Conservation (phyloP, 2,113 vertebrate species). For the Axis porcinus region DNA sequence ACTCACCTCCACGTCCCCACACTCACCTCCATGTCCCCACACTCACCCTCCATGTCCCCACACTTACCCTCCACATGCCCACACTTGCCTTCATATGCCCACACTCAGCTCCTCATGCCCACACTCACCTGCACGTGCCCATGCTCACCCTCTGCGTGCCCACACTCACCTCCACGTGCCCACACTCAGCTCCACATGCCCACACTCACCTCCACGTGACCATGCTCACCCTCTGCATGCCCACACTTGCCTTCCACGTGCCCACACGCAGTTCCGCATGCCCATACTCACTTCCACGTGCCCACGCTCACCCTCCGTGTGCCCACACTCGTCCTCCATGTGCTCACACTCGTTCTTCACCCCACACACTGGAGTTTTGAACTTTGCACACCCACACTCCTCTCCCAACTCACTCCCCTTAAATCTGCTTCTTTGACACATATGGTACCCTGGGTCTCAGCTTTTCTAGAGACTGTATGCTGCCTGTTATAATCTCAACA, state of each 20-base stretch:
- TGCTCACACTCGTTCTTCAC: no score
- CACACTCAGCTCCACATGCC: accelerated
- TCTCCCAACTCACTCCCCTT: not conserved
- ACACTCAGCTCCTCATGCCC: no score
- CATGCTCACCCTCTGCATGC: accelerated
- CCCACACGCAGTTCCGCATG: no score
- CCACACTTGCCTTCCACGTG: no score
- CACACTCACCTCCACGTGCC: accelerated
- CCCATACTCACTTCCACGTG: no score
- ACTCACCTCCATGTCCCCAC: no score
- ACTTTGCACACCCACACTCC: not conserved
- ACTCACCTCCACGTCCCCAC: no score
- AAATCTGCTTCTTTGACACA: not conserved
- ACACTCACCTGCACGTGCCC: not conserved
- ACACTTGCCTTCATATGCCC: no score
- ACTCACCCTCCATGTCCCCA: no score
- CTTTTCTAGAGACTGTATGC: not conserved
- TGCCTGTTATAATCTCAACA: not conserved
- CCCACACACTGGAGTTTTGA: not conserved
- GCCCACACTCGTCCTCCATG: no score
- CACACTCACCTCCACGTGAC: accelerated
- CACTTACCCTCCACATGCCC: not conserved
- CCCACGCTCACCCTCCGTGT: no score
- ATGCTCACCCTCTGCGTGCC: accelerated
- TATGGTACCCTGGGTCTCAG: accelerated